Conservation (phyloP, 2,797 vertebrate genomes). For the Octomys mimax region DNA sequence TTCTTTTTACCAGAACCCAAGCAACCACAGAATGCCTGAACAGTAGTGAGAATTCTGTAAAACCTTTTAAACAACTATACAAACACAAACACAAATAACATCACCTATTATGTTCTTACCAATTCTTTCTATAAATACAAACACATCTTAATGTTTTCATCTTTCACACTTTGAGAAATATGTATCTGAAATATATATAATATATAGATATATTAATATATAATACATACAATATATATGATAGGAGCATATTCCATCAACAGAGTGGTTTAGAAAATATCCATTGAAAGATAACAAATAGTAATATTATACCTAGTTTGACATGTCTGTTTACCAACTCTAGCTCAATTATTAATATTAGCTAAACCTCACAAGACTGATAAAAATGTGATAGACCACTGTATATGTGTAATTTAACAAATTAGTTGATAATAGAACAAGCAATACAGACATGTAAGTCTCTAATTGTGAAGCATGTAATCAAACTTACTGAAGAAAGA, state of each 20-base stretch:
- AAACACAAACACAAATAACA: neutral
- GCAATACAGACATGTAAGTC: neutral
- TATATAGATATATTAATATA: neutral
- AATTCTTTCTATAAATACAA: neutral
- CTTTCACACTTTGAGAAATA: neutral
- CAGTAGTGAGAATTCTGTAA: neutral
- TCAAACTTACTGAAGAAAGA: conserved; percentile 18
- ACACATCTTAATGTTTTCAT: conserved; percentile 17
- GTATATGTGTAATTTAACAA: conserved; percentile 27
- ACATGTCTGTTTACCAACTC: neutral
- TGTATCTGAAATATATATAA: neutral
- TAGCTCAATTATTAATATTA: conserved; percentile 34
- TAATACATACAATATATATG: neutral
- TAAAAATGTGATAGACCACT: neutral
- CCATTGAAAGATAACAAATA: conserved; percentile 31
- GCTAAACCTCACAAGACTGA: conserved; percentile 27
- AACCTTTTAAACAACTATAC: neutral
- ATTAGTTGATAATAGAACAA: neutral
- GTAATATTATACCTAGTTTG: neutral
- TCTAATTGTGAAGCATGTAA: neutral
- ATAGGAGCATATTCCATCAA: neutral
- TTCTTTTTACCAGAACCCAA: conserved; percentile 23
- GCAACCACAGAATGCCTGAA: neutral
- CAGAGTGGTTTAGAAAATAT: conserved; percentile 21
- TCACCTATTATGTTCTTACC: neutral